These are phyloP conservation scores for Leuciscus idus DNA, from an alignment of 2,113 vertebrate genomes.

Conservation along the genomic window DNA sequence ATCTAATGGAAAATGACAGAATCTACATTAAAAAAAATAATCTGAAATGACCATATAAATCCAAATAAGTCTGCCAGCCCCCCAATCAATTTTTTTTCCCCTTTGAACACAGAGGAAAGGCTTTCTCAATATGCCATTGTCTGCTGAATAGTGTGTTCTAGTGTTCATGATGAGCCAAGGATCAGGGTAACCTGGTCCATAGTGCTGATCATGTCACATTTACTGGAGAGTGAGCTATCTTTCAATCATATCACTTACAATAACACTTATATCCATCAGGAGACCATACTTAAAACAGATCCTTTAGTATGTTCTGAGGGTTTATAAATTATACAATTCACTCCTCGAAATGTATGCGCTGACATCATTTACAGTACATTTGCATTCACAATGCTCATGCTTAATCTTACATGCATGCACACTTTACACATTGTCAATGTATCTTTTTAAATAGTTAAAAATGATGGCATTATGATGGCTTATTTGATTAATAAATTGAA, in stretches of 20 bases:
- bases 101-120: neutral
- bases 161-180: constrained; percentile 27
- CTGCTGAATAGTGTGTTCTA: neutral
- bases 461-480: neutral
- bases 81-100: neutral
- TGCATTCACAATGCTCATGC: neutral
- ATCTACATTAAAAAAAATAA: neutral
- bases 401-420: neutral
- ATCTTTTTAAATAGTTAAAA: neutral
- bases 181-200: constrained; percentile 18
- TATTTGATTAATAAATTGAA: neutral
- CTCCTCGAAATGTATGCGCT: neutral
- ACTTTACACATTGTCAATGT: neutral
- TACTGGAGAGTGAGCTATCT: constrained; percentile 3
- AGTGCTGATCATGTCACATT: neutral
- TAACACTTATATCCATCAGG: neutral
- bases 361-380: neutral
- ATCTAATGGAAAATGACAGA: neutral
- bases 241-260: neutral
- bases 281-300: neutral
- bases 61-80: neutral
- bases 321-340: no score
- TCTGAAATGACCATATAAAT: neutral
- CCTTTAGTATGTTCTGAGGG: neutral
- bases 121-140: neutral